Evolutionary conservation across 2,797 vertebrate genomes (phyloP), one percentile per base, ranked within the genome.

Genomic region (Pseudocheirus occidentalis): DNA sequence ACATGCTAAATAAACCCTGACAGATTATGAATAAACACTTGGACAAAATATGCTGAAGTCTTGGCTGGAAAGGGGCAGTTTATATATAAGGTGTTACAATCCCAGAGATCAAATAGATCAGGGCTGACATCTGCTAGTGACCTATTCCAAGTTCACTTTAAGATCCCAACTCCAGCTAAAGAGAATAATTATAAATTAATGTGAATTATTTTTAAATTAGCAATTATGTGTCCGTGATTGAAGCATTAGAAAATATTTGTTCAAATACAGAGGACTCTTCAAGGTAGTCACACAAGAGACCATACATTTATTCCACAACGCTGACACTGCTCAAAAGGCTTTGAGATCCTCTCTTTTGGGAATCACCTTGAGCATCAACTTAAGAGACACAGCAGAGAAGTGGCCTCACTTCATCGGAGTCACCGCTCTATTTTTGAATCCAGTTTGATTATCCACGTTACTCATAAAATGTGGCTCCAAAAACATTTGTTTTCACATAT

Each of bases 61-160:
- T 54, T 34, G 56, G 57, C 13, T 18, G 62, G n/a, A 92, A 91
- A 46, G 5, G 91, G 96, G 94, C 53, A 91, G n/a, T n/a, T 50
- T 56, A 93, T 10, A 58, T 92, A 31, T 12, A 54, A 54, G 53
- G 53, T 46, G 18, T 27, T 2, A 55, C 0, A 52, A 50, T 58
- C 18, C 90, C 55, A 28, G 54, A 27, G 3, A 53, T 93, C 91
- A 31, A 5, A 59, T 31, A 66, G 62, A 66, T n/a, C 62, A 40
- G 62, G 13, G 34, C 14, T 66, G 4, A n/a, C 4, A 13, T 5
- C n/a, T 55, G 2, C 28, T 0, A 9, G 16, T 92, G n/a, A 12
- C 50, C 56, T 28, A 93, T 18, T 46, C 21, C 73, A 27, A 91
- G 91, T 92, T 93, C 28, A 94, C 12, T 62, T 92, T 5, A 5